phyloP scores from a whole-genome alignment of 2,797 vertebrate species.

The Galago senegalensis region DNA sequence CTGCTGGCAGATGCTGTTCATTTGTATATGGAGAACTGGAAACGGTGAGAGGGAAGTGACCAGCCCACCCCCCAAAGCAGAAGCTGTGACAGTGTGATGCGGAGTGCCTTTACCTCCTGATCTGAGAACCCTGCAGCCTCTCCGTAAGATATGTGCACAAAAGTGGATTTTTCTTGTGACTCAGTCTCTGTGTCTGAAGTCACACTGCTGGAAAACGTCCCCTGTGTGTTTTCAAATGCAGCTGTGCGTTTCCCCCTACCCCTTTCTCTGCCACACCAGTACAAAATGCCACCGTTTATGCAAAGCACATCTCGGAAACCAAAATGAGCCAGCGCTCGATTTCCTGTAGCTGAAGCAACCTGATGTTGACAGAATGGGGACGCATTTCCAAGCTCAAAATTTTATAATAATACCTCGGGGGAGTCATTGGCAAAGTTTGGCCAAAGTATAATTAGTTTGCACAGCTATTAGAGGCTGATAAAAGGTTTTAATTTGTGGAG shows the following conservation, averaged over 20 bases:
- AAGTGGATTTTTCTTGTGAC: neutral
- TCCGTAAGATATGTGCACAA: neutral
- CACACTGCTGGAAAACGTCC: neutral
- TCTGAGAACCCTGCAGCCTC: neutral
- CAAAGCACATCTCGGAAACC: constrained; percentile 83
- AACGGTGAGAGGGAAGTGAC: neutral
- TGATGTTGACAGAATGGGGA: constrained; percentile 92
- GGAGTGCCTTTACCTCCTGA: neutral
- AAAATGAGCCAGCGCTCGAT: constrained; percentile 79
- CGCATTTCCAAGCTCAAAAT: constrained; percentile 88
- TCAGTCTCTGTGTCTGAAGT: constrained; percentile 61
- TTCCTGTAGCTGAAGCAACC: constrained; percentile 87
- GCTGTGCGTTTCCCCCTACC: accelerated
- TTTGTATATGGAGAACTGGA: neutral
- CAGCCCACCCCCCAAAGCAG: neutral
- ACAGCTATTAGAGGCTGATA: constrained; percentile 90
- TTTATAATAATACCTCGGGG: constrained; percentile 91
- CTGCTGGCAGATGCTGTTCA: too few relatives aligned
- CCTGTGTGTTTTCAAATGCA: neutral
- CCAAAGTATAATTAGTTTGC: constrained; percentile 92
- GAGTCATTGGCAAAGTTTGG: constrained; percentile 89
- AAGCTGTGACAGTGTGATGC: neutral
- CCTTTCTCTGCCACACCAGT: neutral
- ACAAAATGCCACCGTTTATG: constrained; percentile 77
- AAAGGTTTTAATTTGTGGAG: constrained; percentile 90